Evolutionary conservation across 2,888 invertebrate genomes (phyloP), one percentile per base, ranked within the genome.

Genomic region (Empis stercorea): DNA sequence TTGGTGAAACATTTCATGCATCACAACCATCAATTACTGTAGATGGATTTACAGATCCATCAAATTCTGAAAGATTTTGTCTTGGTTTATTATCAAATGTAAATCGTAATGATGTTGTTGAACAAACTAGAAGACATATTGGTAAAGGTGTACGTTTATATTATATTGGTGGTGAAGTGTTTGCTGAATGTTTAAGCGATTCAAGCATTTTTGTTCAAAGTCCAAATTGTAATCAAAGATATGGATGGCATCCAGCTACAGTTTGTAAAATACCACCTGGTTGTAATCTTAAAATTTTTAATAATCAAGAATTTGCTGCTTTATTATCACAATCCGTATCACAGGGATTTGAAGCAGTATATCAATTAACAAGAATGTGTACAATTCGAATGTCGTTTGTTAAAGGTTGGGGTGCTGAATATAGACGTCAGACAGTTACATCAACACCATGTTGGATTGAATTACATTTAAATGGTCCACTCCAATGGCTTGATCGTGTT

Each of bases 361-460:
- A 92, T 70, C 89, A 94, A 64, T 75, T 96, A 43, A 94, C 93
- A 2, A 75, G 92, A 51, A 93, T 95, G 92, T 96, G 95, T 69
- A 94, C 93, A 46, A 93, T 96, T 55, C 78, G 95, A 16, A 93
- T 96, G 86, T 92, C 92, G 61, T 95, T 96, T 71, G 94, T 95
- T 51, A 95, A 95, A 71, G 92, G 92, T 1, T 92, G 92, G 91
- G 91, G 91, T 41, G 89, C 89, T 0, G 91, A 92, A 64, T 92
- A 91, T 69, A 81, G 85, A 84, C 80, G 95, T 46, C 93, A 94
- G 63, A 93, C 92, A 0, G 92, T 95, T 17, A 95, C 93, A 4
- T 91, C 91, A 49, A 94, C 94, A 1, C 95, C 95, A 0, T 94
- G 94, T 62, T 95, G 95, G 95, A 91, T 95, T 59, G 94, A 95